phyloP scores from a whole-genome alignment of 2,797 vertebrate genomes.

The Poecilia gillii region DNA sequence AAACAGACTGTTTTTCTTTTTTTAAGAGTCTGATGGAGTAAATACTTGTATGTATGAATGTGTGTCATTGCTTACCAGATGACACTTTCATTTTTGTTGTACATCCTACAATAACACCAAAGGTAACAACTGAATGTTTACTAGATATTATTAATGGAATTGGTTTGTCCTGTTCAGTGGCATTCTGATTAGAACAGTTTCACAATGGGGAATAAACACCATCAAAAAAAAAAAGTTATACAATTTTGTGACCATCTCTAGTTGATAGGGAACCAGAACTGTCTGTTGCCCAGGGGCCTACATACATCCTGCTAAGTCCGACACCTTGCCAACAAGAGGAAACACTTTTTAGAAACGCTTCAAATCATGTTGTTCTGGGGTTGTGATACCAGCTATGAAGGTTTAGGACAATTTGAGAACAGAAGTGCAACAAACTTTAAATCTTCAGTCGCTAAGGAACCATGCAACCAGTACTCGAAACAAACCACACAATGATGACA shows the following conservation, averaged over 20 bases:
- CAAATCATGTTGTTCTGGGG: not conserved
- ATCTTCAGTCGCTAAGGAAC: constrained; percentile 2
- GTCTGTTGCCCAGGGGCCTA: not conserved
- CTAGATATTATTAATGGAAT: not conserved
- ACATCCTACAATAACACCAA: not conserved
- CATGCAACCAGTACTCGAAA: not conserved
- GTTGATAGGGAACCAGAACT: not conserved
- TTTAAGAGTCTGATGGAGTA: not conserved
- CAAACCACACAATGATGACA: not conserved
- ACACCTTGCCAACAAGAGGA: not conserved
- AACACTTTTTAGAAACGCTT: not conserved
- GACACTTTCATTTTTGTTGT: not conserved
- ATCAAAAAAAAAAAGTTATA: not conserved
- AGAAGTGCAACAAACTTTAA: constrained; percentile 50
- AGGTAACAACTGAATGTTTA: not conserved
- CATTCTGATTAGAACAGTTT: not conserved
- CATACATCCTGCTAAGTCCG: not conserved
- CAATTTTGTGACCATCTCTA: not conserved
- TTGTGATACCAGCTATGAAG: too few relatives aligned
- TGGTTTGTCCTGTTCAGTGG: not conserved
- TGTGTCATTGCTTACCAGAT: not conserved
- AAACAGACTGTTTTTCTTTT: not conserved
- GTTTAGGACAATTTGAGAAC: not conserved
- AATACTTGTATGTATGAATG: not conserved
- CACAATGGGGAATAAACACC: not conserved